These are phyloP conservation scores for Eugnorisma glareosa DNA, from an alignment of 2,888 invertebrate genomes.

Conservation along the genomic window DNA sequence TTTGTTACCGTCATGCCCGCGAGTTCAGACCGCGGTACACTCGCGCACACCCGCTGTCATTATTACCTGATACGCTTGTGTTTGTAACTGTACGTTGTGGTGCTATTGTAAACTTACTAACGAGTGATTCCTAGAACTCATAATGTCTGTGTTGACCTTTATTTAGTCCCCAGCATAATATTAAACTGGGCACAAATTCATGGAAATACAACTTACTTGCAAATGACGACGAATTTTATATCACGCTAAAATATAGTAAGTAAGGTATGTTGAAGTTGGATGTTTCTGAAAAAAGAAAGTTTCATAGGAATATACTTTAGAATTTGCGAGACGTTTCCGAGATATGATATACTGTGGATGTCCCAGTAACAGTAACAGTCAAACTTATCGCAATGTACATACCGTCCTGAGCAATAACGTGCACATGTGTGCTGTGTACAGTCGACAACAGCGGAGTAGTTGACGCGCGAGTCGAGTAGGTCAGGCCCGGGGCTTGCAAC, in stretches of 20 bases:
- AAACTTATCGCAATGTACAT: conserved; percentile 39
- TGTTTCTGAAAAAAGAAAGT: neutral
- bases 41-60: conserved; percentile 40
- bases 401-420: conserved; percentile 39
- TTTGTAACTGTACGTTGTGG: conserved; percentile 20
- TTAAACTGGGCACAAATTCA: conserved; percentile 43
- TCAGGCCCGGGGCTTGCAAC: conserved; percentile 78
- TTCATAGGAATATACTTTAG: neutral
- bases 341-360: conserved; percentile 4
- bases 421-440: conserved; percentile 55
- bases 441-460: conserved; percentile 63
- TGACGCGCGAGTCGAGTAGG: conserved; percentile 75
- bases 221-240: conserved; percentile 1
- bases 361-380: conserved; percentile 13
- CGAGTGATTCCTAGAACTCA: conserved; percentile 62
- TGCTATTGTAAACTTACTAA: conserved; percentile 50
- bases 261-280: conserved; percentile 5
- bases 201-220: conserved; percentile 31
- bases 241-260: conserved; percentile 11
- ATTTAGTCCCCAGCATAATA: conserved; percentile 48
- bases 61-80: conserved; percentile 51
- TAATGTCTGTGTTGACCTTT: conserved; percentile 61
- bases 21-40: conserved; percentile 55
- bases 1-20: conserved; percentile 65
- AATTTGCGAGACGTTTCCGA: neutral